Base-by-base conservation (phyloP, 2,888 invertebrate genomes). In the Mellilla xanthometata region DNA sequence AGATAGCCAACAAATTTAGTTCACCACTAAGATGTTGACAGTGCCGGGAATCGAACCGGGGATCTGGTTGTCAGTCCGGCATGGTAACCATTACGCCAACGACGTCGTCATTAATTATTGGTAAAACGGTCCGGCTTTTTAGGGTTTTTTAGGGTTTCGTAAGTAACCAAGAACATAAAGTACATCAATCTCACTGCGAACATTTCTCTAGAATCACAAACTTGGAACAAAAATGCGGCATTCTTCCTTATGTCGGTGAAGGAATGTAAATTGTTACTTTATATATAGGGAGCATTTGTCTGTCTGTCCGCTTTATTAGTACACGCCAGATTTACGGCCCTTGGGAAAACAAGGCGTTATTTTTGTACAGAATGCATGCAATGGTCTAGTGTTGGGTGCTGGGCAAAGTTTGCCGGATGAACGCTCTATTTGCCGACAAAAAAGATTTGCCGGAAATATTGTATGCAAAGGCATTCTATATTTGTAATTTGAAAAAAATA, bases 271-370 rank as follows among this genome's bases (percentile, higher is more conserved):
- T 80, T 77, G 79, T 77, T 59, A 58, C 68, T 65, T 61, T 66
- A 68, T 65, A 63, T 61, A 64, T 64, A 66, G 63, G 57, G 58
- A 54, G 58, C 79, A 80, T 83, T 81, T 81, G 81, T 82, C 78
- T 75, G 76, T 69, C 70, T 71, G 80, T 80, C 81, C 67, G 60
- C 67, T 81, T 80, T 81, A 80, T 81, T 82, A 73, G 74, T 69
- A 66, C 58, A 58, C 52, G 54, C 57, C 60, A 75, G 81, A 84
- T 84, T 84, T 82, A 83, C 70, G 68, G 57, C 60, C 49, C 64
- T 56, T 62, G 62, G 51, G 63, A 63, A 70, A 76, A 72, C 69
- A 70, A 61, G 22, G 62, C 52, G 56, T 10, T 75, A 76, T 77
- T 74, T 76, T 61, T 34, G 55, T 56, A 30, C 35, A 9, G 6